A percentile compares a stretch with the other conserved stretches of the same genome.
Evolutionary conservation across 2,888 invertebrate species (phyloP).

Genomic region (Ischnura elegans): DNA sequence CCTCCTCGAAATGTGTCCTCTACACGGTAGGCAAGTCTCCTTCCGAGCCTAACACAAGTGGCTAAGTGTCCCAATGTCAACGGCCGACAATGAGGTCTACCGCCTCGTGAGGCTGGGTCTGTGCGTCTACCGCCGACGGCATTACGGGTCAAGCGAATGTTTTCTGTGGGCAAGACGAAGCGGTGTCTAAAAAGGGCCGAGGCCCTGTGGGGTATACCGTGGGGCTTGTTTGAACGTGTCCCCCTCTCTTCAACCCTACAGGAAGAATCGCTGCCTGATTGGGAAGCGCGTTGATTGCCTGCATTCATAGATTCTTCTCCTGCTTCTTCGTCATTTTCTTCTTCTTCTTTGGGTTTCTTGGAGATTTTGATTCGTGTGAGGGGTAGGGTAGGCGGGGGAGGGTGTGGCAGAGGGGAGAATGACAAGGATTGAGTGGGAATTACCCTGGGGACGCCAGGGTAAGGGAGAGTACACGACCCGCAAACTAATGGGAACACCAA

Average conservation of each 20-base stretch:
- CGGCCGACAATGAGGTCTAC: no score
- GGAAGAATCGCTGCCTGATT: constrained; percentile 23
- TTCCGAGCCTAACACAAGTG: no score
- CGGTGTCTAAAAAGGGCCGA: no score
- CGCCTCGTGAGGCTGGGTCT: no score
- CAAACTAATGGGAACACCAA: neutral
- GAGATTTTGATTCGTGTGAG: neutral
- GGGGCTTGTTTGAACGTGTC: neutral
- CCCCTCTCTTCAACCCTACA: neutral
- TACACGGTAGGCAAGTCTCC: no score
- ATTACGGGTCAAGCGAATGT: no score
- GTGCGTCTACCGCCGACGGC: no score
- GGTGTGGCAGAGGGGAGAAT: neutral
- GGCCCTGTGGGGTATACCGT: neutral
- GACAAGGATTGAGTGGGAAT: neutral
- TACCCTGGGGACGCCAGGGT: neutral
- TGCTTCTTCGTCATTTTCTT: neutral
- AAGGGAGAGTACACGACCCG: neutral
- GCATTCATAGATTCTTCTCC: constrained; percentile 21
- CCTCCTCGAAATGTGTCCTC: no score
- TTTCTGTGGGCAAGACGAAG: no score
- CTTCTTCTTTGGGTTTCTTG: neutral
- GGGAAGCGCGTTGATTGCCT: neutral
- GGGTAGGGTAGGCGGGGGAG: neutral
- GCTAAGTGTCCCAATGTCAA: no score